These are phyloP conservation scores for Drosophila arawakana DNA, from an alignment of 1,140 invertebrate genomes.

Conservation along the genomic window DNA sequence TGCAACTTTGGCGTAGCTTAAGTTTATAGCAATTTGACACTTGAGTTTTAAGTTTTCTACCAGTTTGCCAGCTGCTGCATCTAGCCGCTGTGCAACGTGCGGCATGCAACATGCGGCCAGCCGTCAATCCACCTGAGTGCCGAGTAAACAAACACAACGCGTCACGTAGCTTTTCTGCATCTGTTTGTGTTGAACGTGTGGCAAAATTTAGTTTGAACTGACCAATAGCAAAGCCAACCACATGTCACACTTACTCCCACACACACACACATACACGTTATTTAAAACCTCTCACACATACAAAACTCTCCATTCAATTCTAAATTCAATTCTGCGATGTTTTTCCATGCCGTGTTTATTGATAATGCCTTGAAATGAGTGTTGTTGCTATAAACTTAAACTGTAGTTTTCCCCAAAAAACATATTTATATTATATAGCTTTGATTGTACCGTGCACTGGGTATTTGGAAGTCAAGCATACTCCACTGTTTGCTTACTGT, in stretches of 20 bases:
- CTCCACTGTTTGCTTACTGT: neutral
- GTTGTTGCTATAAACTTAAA: neutral
- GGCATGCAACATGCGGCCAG: neutral
- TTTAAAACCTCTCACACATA: conserved; percentile 9
- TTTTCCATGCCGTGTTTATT: neutral
- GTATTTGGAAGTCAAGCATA: neutral
- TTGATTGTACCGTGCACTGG: neutral
- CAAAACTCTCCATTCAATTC: neutral
- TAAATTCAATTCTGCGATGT: neutral
- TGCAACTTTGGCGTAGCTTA: conserved; percentile 17
- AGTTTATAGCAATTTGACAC: conserved; percentile 66
- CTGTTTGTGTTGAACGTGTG: conserved; percentile 38
- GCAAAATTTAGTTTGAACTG: conserved; percentile 13
- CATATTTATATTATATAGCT: no score
- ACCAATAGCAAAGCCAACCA: conserved; percentile 62
- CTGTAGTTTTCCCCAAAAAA: no score
- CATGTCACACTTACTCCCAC: conserved; percentile 50
- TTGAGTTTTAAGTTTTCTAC: conserved; percentile 50
- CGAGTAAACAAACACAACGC: conserved; percentile 29
- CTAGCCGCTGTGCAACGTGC: neutral
- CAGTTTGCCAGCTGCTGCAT: neutral
- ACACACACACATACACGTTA: conserved; percentile 3
- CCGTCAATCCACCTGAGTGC: conserved; percentile 47
- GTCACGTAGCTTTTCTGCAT: conserved; percentile 23
- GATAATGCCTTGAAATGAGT: neutral